These are phyloP conservation scores for Syndactyla subalaris DNA, from an alignment of 2,797 vertebrate genomes.

Conservation along the genomic window DNA sequence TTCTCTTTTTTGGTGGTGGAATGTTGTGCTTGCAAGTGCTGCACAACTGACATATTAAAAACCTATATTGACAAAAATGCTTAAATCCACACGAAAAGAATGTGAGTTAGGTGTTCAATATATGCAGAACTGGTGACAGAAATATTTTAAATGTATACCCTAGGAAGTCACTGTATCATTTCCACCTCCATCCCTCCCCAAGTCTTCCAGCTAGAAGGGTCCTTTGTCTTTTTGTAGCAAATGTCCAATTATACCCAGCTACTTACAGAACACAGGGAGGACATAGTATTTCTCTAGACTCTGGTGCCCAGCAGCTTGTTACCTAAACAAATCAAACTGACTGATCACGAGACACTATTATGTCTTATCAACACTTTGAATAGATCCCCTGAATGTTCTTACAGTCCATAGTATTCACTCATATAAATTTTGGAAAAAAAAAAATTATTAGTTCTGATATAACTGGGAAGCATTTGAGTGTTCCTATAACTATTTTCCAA, in stretches of 20 bases:
- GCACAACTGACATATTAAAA: background rate
- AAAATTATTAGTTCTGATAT: background rate
- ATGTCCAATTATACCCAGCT: background rate
- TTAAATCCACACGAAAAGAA: background rate
- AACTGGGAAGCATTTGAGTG: background rate
- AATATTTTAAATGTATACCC: background rate
- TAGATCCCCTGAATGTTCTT: background rate
- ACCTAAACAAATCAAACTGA: background rate
- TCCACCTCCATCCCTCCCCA: background rate
- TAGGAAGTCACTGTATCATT: background rate
- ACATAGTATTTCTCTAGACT: background rate
- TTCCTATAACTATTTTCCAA: background rate
- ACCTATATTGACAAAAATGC: background rate
- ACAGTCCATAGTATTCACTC: background rate
- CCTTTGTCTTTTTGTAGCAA: background rate
- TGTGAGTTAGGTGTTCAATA: background rate
- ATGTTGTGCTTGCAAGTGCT: background rate
- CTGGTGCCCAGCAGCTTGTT: background rate
- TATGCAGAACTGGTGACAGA: background rate
- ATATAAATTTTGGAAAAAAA: background rate
- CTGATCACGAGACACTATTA: background rate
- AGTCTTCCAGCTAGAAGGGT: background rate
- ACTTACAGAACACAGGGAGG: background rate
- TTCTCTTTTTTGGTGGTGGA: background rate
- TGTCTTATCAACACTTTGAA: background rate